These are phyloP conservation scores for Hippoglossus hippoglossus DNA, from an alignment of 2,797 vertebrate genomes.

Conservation along the genomic window DNA sequence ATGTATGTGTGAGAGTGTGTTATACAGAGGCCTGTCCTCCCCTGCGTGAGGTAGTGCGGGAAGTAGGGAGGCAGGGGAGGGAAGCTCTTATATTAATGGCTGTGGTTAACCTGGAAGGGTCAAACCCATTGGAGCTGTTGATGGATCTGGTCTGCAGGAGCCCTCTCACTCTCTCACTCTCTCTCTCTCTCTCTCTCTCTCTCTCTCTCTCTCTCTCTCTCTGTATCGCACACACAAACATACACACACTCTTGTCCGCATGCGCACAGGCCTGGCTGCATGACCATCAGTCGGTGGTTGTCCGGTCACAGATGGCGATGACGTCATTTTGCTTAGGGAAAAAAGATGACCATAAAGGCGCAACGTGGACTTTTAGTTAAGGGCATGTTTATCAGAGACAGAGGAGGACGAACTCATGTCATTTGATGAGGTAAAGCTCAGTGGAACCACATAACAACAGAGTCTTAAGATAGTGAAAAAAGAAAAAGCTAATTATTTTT, in stretches of 20 bases:
- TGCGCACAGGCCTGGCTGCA: conserved; percentile 85
- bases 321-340: conserved; percentile 22
- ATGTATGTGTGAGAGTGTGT: conserved; percentile 1
- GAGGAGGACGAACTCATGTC: conserved; percentile 5
- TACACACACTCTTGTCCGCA: conserved; percentile 23
- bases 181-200: conserved; percentile 6
- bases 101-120: conserved; percentile 94
- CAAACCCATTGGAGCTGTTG: conserved; percentile 96
- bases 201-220: conserved; percentile 3
- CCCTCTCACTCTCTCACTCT: conserved; percentile 28
- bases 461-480: background rate
- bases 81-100: conserved; percentile 93
- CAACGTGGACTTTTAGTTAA: conserved; percentile 18
- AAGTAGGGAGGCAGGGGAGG: conserved; percentile 73
- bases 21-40: conserved; percentile 60
- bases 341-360: conserved; percentile 25
- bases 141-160: conserved; percentile 94
- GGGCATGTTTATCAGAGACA: conserved; percentile 17
- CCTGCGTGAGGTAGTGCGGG: conserved; percentile 57
- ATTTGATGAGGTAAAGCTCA: conserved; percentile 2
- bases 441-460: background rate
- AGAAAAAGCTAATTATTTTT: background rate
- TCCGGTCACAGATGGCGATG: conserved; percentile 45
- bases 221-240: conserved; percentile 3
- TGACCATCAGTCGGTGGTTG: conserved; percentile 87